Conservation (phyloP, 2,113 vertebrate genomes). For the Kobus ellipsiprymnus region DNA sequence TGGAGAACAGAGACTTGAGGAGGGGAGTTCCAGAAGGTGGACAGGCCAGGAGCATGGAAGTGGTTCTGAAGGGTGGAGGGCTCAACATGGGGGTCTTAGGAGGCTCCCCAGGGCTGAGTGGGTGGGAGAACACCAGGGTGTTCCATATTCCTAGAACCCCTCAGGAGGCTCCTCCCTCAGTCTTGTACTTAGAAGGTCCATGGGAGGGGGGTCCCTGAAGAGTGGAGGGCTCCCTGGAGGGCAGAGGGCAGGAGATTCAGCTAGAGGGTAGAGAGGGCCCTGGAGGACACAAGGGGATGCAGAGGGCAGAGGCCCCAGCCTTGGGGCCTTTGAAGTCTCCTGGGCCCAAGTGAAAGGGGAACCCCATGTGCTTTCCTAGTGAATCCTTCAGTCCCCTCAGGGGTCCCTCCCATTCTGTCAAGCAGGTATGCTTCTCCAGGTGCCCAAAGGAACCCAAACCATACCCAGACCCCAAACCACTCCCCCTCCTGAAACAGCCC, state of each 20-base stretch:
- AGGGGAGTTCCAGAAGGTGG: not conserved
- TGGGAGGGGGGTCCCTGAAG: not conserved
- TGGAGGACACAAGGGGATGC: rapidly evolving
- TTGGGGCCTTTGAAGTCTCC: not conserved
- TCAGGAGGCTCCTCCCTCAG: not conserved
- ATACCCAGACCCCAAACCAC: not conserved
- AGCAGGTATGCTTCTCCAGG: not conserved
- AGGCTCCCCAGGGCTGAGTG: not conserved
- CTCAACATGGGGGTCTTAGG: not conserved
- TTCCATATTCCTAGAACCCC: not conserved
- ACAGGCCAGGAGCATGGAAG: not conserved
- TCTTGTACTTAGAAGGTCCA: not conserved
- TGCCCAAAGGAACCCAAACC: not conserved
- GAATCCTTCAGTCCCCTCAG: not conserved
- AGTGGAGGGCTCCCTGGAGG: not conserved
- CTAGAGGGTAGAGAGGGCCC: not conserved
- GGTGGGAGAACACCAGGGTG: not conserved
- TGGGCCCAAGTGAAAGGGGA: not conserved
- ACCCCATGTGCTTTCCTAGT: not conserved
- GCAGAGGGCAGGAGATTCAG: not conserved
- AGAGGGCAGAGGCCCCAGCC: not conserved
- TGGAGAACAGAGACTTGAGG: not conserved
- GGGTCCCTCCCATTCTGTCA: not conserved
- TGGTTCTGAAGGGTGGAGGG: not conserved
- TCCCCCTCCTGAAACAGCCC: not conserved